Conservation (phyloP, 2,113 vertebrate species). For the Hyaena hyaena region DNA sequence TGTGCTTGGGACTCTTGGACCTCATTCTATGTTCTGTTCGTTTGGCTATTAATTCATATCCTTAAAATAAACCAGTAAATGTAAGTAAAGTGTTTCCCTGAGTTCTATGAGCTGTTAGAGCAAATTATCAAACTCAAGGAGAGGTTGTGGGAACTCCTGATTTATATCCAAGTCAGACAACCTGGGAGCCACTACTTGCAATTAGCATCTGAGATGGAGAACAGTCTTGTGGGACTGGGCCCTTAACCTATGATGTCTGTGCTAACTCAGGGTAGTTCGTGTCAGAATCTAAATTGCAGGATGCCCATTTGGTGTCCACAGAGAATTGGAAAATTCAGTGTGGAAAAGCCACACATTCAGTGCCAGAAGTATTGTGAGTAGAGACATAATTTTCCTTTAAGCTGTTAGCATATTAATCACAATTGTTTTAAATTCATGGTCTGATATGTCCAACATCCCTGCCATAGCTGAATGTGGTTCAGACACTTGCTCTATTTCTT, state of each 20-base stretch:
- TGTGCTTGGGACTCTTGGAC: neutral
- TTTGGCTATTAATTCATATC: neutral
- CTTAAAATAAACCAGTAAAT: neutral
- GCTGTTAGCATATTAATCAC: neutral
- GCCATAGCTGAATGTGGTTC: neutral
- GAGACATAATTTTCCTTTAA: neutral
- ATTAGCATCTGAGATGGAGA: neutral
- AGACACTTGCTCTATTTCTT: neutral
- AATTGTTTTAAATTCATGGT: constrained; percentile 6
- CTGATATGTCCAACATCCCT: neutral
- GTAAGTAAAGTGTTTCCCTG: neutral
- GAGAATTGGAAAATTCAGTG: neutral
- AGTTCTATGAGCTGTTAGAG: neutral
- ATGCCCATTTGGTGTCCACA: neutral
- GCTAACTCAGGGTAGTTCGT: neutral
- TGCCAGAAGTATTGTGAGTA: neutral
- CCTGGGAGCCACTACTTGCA: neutral
- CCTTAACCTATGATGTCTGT: neutral
- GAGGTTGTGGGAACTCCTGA: neutral
- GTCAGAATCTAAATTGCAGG: neutral
- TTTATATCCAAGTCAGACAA: neutral
- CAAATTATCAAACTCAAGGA: neutral
- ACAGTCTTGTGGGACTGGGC: neutral
- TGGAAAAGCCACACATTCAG: neutral
- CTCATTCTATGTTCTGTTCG: neutral